Base-by-base conservation (phyloP, 2,888 invertebrate genomes). In the Morinoia aosen region DNA sequence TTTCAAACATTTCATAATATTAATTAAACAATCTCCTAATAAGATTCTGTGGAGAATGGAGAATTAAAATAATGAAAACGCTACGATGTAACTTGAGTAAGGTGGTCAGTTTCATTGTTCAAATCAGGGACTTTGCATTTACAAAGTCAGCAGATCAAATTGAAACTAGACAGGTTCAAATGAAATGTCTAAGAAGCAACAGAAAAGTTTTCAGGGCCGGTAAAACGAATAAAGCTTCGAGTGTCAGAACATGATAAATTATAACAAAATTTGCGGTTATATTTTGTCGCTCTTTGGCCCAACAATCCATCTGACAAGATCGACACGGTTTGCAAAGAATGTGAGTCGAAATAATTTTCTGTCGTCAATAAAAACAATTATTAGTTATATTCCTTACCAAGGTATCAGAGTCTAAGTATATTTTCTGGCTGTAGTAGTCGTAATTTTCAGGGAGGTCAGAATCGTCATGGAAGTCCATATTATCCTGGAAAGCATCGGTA, bases 381-480 rank as follows among this genome's bases (percentile, higher is more conserved):
- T 3, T 25, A 76, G 25, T 3, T 40, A 5, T 90, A 2, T 39
- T 10, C 40, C 11, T 95, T 64, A 95, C 95, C 64, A 61, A 64
- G 8, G 64, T 64, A n/a, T 58, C 95, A 19, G 56, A 19, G 56
- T 95, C 95, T 48, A 95, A n/a, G 95, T 95, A 95, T 33, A 95
- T 64, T n/a, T 61, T 61, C 33, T 95, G 61, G n/a, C 64, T 64
- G 56, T 95, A 95, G 48, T 95, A 95, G 39, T 64, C 95, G 48
- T 95, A 95, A 61, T 95, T 58, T 58, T 95, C 93, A 48, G 90
- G 90, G 12, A 90, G 8, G 48, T 90, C 90, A 93, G 93, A 93
- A 57, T 57, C 93, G 48, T 93, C 91, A 58, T 94, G 95, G 39
- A 96, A 95, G 64, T 96, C 96, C 40, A 96, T 95, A 56, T 94